phyloP scores from a whole-genome alignment of 2,797 vertebrate genomes.

The Ctenopoma kingsleyae region DNA sequence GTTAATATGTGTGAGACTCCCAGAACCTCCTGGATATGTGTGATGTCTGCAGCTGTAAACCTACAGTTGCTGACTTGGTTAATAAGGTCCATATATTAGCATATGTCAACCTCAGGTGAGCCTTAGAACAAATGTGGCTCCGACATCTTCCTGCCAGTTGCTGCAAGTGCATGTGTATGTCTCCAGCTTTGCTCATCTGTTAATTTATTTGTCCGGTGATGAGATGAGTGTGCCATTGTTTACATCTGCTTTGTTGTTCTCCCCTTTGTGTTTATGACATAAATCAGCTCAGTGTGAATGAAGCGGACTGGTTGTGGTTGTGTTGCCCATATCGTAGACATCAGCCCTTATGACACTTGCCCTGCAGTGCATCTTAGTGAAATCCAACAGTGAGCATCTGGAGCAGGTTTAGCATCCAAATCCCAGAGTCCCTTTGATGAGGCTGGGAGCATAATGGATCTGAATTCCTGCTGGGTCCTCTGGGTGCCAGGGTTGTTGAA shows the following conservation, averaged over 20 bases:
- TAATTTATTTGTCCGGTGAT: conserved; percentile 49
- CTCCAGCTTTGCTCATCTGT: conserved; percentile 42
- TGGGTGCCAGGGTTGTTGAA: conserved; percentile 65
- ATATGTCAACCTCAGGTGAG: conserved; percentile 31
- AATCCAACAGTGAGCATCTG: conserved; percentile 79
- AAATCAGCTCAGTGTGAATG: conserved; percentile 37
- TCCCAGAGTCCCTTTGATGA: conserved; percentile 79
- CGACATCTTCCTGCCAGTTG: neutral
- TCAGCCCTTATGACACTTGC: conserved; percentile 57
- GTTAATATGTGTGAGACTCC: too few species aligned
- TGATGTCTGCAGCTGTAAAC: too few species aligned
- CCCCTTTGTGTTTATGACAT: conserved; percentile 42
- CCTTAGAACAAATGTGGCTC: neutral
- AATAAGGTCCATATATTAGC: neutral
- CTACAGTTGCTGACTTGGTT: neutral
- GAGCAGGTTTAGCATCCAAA: conserved; percentile 70
- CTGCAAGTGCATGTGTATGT: conserved; percentile 25
- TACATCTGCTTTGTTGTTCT: conserved; percentile 56
- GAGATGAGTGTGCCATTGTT: conserved; percentile 45
- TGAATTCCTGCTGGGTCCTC: conserved; percentile 72
- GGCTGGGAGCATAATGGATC: conserved; percentile 72
- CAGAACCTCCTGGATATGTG: too few species aligned
- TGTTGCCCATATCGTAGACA: conserved; percentile 45
- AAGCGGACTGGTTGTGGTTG: conserved; percentile 25
- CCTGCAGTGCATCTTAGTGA: conserved; percentile 72